phyloP scores from a whole-genome alignment of 2,888 invertebrate genomes.

The Rotaria socialis region DNA sequence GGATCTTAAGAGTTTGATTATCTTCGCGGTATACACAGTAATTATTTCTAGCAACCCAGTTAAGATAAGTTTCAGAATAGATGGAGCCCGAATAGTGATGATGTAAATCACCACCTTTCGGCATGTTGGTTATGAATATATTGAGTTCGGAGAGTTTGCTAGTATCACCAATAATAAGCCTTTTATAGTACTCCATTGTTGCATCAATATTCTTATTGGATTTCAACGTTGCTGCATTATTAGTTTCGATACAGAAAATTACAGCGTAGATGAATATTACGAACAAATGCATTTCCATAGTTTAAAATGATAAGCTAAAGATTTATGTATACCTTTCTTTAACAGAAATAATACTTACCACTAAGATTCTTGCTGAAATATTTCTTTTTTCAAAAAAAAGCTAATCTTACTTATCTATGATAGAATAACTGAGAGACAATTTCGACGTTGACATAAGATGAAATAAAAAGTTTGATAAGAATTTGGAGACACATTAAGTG shows the following conservation, averaged over 20 bases:
- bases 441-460: too few species aligned
- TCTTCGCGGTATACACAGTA: neutral
- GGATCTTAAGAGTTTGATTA: neutral
- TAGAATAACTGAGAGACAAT: too few species aligned
- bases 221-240: neutral
- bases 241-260: neutral
- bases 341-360: too few species aligned
- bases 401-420: too few species aligned
- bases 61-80: neutral
- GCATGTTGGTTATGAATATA: neutral
- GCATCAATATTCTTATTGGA: neutral
- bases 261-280: neutral
- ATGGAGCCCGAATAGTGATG: neutral
- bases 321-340: too few species aligned
- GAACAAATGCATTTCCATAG: neutral
- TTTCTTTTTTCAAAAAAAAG: too few species aligned
- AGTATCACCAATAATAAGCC: neutral
- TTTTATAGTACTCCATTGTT: neutral
- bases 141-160: neutral
- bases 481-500: too few species aligned
- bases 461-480: too few species aligned
- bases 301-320: neutral
- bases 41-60: neutral
- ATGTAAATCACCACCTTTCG: neutral
- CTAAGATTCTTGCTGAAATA: too few species aligned